Percentiles rank a stretch among this genome's conserved stretches.
phyloP scores from a whole-genome alignment of 2,797 vertebrate genomes.

The Phataginus tetradactyla region DNA sequence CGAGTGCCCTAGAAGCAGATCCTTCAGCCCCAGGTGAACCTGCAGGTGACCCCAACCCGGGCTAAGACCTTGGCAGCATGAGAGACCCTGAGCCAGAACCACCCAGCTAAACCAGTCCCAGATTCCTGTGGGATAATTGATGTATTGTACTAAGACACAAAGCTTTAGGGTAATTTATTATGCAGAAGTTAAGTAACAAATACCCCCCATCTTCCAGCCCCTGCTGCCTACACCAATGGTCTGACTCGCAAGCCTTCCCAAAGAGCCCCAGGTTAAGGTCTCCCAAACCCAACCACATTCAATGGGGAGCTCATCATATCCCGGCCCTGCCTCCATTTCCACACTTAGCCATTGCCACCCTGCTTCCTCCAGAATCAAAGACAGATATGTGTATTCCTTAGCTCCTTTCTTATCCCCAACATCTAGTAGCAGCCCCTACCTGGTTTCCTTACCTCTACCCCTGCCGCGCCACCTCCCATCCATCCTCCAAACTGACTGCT shows the following conservation, averaged over 20 bases:
- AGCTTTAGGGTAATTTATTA: not conserved
- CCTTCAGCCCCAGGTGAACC: not conserved
- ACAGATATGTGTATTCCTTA: not conserved
- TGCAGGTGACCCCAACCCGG: rapidly evolving
- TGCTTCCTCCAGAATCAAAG: not conserved
- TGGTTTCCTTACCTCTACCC: not conserved
- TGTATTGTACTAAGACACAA: not conserved
- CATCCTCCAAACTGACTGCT: not conserved
- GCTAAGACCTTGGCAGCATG: not conserved
- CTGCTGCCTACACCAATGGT: not conserved
- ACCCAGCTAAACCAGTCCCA: not conserved
- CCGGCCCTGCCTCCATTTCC: not conserved
- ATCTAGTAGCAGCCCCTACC: not conserved
- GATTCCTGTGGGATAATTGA: not conserved
- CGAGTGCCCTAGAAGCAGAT: not conserved
- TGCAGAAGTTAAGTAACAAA: not conserved
- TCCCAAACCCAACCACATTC: not conserved
- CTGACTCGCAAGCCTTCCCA: not conserved
- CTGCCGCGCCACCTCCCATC: not conserved
- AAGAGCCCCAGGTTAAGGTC: not conserved
- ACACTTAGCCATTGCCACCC: not conserved
- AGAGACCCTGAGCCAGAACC: not conserved
- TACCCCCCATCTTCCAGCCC: not conserved
- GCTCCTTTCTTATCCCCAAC: not conserved
- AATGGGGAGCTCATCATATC: not conserved